Base-by-base conservation (phyloP, 2,888 invertebrate species). In the Augiades crinisus region DNA sequence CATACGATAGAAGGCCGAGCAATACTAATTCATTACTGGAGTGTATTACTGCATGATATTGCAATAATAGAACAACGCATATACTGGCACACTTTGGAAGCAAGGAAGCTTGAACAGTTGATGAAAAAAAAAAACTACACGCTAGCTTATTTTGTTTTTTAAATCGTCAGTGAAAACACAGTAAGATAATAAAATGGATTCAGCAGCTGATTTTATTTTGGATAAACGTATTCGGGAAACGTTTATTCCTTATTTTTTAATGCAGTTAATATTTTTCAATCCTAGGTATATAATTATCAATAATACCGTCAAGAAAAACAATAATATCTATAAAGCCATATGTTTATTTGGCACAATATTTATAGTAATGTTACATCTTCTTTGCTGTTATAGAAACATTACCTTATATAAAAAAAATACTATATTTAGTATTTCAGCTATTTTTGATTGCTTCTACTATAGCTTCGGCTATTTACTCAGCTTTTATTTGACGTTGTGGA, bases 361-460 rank as follows among this genome's bases (percentile, higher is more conserved):
- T 12, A 41, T 49, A 12, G 22, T 34, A 3, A n/a, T 24, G 5
- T 16, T 41, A 24, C 16, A 31, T 8, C 14, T 47, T 7, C 8
- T 41, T 5, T n/a, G 14, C 1, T 17, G n/a, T 2, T 5, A 1
- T 8, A n/a, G 3, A 12, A 3, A 13, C 3, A 2, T 3, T 27
- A 13, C 10, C 5, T 38, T 27, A 12, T 2, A 6, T n/a, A 17
- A 13, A 1, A 22, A 4, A 8, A 10, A 6, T 3, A 0, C 3
- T 13, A 27, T 43, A 24, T 13, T 50, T 8, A 22, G 5, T n/a
- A 21, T 6, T 21, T 8, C 14, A 2, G 5, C 10, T 13, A 13
- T 44, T 44, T 50, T 44, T 14, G 50, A 50, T 44, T 43, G 30
- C 10, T 5, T 37, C 10, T 37, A 21, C 14, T 44, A 50, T n/a